Percentiles rank a stretch among this genome's conserved stretches.
These are phyloP conservation scores for Nestor notabilis DNA, from an alignment of 2,113 vertebrate species.

Conservation along the genomic window DNA sequence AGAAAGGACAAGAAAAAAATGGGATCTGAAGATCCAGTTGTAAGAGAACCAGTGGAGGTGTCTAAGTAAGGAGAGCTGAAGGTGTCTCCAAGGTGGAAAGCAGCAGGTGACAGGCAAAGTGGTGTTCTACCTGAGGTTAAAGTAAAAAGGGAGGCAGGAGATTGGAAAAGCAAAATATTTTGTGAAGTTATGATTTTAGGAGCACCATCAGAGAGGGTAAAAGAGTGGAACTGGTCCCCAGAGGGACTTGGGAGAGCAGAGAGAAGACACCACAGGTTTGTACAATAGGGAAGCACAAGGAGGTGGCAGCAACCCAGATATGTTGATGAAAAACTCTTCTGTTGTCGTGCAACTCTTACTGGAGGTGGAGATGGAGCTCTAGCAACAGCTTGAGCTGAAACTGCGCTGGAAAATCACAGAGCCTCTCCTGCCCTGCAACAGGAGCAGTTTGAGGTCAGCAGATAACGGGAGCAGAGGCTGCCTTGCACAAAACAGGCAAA, in stretches of 20 bases:
- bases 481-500: background rate
- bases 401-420: background rate
- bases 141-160: background rate
- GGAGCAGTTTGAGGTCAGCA: background rate
- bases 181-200: background rate
- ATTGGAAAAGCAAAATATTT: background rate
- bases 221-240: background rate
- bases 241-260: background rate
- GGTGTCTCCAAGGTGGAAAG: background rate
- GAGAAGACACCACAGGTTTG: background rate
- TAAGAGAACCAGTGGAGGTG: background rate
- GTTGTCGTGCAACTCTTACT: background rate
- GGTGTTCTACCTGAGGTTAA: background rate
- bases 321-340: background rate
- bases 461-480: background rate
- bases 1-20: background rate
- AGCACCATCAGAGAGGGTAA: background rate
- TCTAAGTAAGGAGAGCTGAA: background rate
- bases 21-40: background rate
- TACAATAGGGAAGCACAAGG: background rate
- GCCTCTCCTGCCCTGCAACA: background rate
- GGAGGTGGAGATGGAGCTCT: background rate
- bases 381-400: background rate
- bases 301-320: background rate
- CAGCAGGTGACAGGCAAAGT: background rate